Percentiles rank a stretch among this genome's conserved stretches.
These are phyloP conservation scores for Aricia artaxerxes DNA, from an alignment of 2,888 invertebrate genomes.

Conservation along the genomic window DNA sequence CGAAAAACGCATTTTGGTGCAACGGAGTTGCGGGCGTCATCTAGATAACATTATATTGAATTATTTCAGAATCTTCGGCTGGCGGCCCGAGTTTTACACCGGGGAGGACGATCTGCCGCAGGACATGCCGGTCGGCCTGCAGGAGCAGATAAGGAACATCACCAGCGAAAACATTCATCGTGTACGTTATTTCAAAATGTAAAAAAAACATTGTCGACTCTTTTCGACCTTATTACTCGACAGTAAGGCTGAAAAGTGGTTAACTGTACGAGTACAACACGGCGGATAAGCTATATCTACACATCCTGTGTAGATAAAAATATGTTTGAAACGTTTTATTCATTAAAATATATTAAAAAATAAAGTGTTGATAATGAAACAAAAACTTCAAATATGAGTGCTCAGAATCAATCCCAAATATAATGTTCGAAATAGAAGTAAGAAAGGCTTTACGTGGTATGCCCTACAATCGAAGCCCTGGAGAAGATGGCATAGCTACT, in stretches of 20 bases:
- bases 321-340: too few relatives aligned
- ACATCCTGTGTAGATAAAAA: not conserved
- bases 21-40: too few relatives aligned
- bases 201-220: not conserved
- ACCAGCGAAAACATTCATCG: conserved; percentile 59
- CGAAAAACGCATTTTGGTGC: too few relatives aligned
- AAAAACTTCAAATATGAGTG: too few relatives aligned
- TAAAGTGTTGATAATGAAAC: not conserved
- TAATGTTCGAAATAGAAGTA: too few relatives aligned
- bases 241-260: not conserved
- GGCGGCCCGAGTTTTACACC: conserved; percentile 91
- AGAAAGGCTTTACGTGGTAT: too few relatives aligned
- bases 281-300: not conserved
- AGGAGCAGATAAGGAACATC: conserved; percentile 80
- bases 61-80: conserved; percentile 88
- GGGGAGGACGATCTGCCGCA: conserved; percentile 84
- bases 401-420: too few relatives aligned
- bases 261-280: not conserved
- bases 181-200: conserved; percentile 48
- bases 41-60: not conserved
- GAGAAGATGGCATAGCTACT: too few relatives aligned
- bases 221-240: not conserved
- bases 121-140: conserved; percentile 86
- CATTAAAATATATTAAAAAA: too few relatives aligned
- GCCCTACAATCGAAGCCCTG: too few relatives aligned